Conservation (phyloP, 2,797 vertebrate species). For the Sylvilagus floridanus region DNA sequence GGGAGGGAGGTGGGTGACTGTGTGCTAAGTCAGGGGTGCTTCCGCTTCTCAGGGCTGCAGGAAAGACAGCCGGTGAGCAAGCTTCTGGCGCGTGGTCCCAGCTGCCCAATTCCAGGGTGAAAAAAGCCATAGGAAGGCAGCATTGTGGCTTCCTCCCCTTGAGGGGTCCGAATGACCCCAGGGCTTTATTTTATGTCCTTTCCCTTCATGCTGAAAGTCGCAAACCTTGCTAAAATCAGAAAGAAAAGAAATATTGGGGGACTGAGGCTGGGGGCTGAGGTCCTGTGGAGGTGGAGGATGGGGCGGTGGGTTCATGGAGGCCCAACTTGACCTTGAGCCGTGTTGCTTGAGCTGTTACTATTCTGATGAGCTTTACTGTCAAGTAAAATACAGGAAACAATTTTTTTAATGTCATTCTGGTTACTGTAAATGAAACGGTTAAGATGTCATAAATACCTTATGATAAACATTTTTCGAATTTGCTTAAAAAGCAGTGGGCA, state of each 20-base stretch:
- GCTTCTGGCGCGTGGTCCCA: conserved; percentile 11
- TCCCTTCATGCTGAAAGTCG: neutral
- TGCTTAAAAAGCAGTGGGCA: conserved; percentile 71
- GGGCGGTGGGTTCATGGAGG: neutral
- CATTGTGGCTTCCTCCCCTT: conserved; percentile 15
- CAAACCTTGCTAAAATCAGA: neutral
- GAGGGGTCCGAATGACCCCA: neutral
- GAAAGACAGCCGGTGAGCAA: neutral
- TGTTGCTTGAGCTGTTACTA: conserved; percentile 25
- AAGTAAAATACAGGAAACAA: conserved; percentile 67
- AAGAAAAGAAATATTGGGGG: neutral
- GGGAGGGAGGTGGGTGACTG: conserved; percentile 53
- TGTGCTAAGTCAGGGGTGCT: conserved; percentile 13
- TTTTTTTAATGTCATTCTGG: conserved; percentile 67
- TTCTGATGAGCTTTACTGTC: conserved; percentile 44
- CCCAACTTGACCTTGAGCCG: neutral
- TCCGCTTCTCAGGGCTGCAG: conserved; percentile 43
- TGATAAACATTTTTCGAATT: conserved; percentile 84
- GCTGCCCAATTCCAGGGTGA: neutral
- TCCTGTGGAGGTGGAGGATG: neutral
- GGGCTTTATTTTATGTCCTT: neutral
- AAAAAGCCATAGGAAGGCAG: neutral
- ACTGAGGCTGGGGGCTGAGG: neutral
- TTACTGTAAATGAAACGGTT: conserved; percentile 91
- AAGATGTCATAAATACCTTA: conserved; percentile 84